A percentile compares a stretch with the other conserved stretches of the same genome.
Conservation (phyloP, 2,797 vertebrate genomes). For the Sebastes oblongus region DNA sequence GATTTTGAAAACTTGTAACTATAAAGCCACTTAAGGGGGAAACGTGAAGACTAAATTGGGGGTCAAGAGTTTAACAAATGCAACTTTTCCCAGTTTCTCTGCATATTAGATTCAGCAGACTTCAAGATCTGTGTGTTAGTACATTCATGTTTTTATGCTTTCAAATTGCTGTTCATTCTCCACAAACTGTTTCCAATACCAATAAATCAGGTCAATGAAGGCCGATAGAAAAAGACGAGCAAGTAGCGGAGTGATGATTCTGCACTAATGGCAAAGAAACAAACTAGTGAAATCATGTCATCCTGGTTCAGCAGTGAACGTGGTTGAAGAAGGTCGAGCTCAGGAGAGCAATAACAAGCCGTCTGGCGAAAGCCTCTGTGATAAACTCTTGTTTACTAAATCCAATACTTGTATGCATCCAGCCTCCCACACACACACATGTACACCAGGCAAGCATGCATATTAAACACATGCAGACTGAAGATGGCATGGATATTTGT, state of each 20-base stretch:
- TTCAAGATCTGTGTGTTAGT: neutral
- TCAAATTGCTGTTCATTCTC: neutral
- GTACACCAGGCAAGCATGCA: neutral
- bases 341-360: constrained; percentile 7
- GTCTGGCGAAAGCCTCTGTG: constrained; percentile 12
- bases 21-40: neutral
- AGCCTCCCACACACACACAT: neutral
- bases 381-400: constrained; percentile 50
- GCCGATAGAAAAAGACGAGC: neutral
- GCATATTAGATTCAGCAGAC: neutral
- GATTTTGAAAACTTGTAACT: neutral
- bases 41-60: neutral
- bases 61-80: neutral
- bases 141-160: neutral
- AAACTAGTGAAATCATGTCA: constrained; percentile 5
- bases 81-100: neutral
- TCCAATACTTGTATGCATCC: neutral
- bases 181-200: neutral
- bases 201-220: neutral
- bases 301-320: neutral
- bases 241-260: neutral
- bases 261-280: neutral
- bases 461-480: neutral
- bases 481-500: constrained; percentile 25
- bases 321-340: constrained; percentile 7